These are phyloP conservation scores for Drosophila rellima DNA, from an alignment of 2,888 invertebrate genomes.

Conservation along the genomic window DNA sequence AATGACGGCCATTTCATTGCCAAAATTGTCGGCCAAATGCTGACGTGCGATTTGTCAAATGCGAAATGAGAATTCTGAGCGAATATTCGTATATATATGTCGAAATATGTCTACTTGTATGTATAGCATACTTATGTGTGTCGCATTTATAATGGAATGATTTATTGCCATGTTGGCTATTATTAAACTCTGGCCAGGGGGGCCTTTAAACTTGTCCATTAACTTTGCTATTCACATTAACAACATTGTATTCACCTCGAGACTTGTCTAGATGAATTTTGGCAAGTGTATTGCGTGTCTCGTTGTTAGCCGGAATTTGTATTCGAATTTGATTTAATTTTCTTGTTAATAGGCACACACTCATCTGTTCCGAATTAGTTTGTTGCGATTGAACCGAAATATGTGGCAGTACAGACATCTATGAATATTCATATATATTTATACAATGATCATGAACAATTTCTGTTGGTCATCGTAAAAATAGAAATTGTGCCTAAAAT, in stretches of 20 bases:
- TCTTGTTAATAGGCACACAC: slow-evolving; percentile 32
- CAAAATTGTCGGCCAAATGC: slow-evolving; percentile 53
- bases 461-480: slow-evolving; percentile 47
- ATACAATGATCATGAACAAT: slow-evolving; percentile 36
- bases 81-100: neutral
- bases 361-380: slow-evolving; percentile 42
- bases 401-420: slow-evolving; percentile 20
- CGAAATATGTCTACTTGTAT: slow-evolving; percentile 4
- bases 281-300: slow-evolving; percentile 41
- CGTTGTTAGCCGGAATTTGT: slow-evolving; percentile 12
- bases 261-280: neutral
- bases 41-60: slow-evolving; percentile 69
- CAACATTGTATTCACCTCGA: neutral
- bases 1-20: slow-evolving; percentile 60
- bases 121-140: slow-evolving; percentile 49
- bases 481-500: slow-evolving; percentile 66
- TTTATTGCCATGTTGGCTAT: slow-evolving; percentile 59
- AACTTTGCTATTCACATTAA: slow-evolving; percentile 13
- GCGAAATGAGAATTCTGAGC: slow-evolving; percentile 24
- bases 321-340: slow-evolving; percentile 59
- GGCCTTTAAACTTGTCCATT: slow-evolving; percentile 31
- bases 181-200: slow-evolving; percentile 17
- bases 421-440: neutral
- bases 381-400: slow-evolving; percentile 46
- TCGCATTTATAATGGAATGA: slow-evolving; percentile 52